phyloP scores from a whole-genome alignment of 2,888 invertebrate species.

The Torymus auratus region DNA sequence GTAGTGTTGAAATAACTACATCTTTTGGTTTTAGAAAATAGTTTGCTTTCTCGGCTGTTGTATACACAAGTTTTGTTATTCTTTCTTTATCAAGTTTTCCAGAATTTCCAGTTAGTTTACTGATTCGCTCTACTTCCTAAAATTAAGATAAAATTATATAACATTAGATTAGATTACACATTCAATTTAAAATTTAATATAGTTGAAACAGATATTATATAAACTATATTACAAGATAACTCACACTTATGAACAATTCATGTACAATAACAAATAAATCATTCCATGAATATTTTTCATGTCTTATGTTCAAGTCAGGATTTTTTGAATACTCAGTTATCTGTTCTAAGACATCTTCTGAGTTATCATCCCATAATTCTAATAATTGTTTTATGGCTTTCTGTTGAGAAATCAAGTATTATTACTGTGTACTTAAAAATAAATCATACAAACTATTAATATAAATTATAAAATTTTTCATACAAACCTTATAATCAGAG shows the following conservation, averaged over 20 bases:
- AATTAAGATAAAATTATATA: constrained; percentile 61
- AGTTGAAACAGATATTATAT: background rate
- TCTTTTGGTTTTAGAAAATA: constrained; percentile 60
- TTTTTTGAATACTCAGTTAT: constrained; percentile 63
- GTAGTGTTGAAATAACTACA: constrained; percentile 63
- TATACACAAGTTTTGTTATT: constrained; percentile 59
- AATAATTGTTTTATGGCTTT: constrained; percentile 63
- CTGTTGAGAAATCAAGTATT: constrained; percentile 59
- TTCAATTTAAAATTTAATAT: too few relatives aligned
- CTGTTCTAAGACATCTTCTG: constrained; percentile 61
- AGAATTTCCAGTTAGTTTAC: constrained; percentile 76
- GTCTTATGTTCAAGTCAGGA: background rate
- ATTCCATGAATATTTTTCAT: constrained; percentile 61
- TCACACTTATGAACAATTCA: constrained; percentile 63
- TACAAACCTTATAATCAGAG: constrained; percentile 62
- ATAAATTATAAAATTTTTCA: constrained; percentile 11
- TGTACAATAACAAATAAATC: constrained; percentile 63
- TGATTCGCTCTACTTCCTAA: constrained; percentile 78
- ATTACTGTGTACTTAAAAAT: constrained; percentile 2
- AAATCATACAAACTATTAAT: background rate
- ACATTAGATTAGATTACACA: background rate
- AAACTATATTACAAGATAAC: constrained; percentile 34
- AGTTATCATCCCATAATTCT: constrained; percentile 63
- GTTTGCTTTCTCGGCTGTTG: constrained; percentile 59
- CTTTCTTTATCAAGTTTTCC: constrained; percentile 66